These are phyloP conservation scores for Ceratoteleas bidentatus DNA, from an alignment of 1,140 invertebrate genomes.

Conservation along the genomic window DNA sequence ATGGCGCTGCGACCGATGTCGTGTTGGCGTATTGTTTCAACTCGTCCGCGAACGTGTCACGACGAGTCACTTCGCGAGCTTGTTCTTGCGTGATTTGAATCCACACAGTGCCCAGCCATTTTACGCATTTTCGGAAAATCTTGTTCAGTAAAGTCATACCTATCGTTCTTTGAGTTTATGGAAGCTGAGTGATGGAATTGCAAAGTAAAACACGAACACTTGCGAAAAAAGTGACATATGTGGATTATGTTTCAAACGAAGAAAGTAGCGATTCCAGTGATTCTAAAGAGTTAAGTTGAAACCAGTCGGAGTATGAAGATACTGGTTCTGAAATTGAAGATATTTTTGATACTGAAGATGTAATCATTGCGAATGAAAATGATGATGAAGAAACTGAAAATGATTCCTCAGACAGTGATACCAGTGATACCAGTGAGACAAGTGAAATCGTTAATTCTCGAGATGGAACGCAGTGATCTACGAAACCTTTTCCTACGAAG, in stretches of 20 bases:
- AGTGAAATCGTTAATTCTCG: conserved; percentile 12
- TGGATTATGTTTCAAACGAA: conserved; percentile 13
- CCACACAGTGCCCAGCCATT: too few species aligned
- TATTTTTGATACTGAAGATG: conserved; percentile 18
- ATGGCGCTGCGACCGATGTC: too few species aligned
- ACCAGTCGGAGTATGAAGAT: conserved; percentile 6
- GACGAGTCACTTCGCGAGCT: too few species aligned
- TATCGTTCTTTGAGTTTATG: conserved; percentile 1
- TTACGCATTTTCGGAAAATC: conserved; percentile 3
- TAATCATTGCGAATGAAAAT: conserved; percentile 10
- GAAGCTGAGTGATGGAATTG: conserved; percentile 21
- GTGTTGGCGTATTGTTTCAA: too few species aligned
- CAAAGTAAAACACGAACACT: conserved; percentile 15
- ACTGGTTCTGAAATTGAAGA: conserved; percentile 21
- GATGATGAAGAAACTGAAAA: conserved; percentile 8
- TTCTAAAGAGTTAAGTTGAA: conserved; percentile 10
- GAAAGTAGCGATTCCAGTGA: conserved; percentile 8
- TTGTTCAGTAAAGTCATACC: conserved; percentile 3
- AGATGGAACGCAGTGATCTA: conserved; percentile 31
- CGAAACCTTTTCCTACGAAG: conserved; percentile 21
- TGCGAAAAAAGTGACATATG: conserved; percentile 5
- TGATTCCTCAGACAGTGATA: conserved; percentile 22
- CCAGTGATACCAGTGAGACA: conserved; percentile 12
- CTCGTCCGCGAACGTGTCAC: too few species aligned
- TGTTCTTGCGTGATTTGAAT: too few species aligned